These are phyloP conservation scores for Piscicola geometra DNA, from an alignment of 2,888 invertebrate species.

Conservation along the genomic window DNA sequence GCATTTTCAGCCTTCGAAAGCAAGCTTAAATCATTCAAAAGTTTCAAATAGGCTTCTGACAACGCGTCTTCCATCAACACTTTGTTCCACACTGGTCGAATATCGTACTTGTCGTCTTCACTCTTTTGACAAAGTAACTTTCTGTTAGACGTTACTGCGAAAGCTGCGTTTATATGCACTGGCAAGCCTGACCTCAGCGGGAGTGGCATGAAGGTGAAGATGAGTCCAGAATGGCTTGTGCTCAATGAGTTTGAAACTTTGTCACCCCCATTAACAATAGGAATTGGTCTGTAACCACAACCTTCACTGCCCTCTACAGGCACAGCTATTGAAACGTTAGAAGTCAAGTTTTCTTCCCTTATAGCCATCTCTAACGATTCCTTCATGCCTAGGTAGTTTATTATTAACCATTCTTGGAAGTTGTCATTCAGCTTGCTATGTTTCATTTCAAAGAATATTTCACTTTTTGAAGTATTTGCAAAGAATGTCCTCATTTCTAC, in stretches of 20 bases:
- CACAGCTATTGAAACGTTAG: slow-evolving; percentile 48
- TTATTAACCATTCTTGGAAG: slow-evolving; percentile 40
- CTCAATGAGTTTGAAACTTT: neutral
- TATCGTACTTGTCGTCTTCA: slow-evolving; percentile 48
- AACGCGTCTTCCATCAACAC: slow-evolving; percentile 45
- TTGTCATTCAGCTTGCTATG: neutral
- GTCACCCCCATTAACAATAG: neutral
- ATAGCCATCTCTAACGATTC: slow-evolving; percentile 42
- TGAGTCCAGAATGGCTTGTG: slow-evolving; percentile 26
- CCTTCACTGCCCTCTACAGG: slow-evolving; percentile 38
- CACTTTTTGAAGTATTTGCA: neutral
- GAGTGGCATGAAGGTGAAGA: slow-evolving; percentile 52
- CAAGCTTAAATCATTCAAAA: slow-evolving; percentile 42
- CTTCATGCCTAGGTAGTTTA: slow-evolving; percentile 39
- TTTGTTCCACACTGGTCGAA: slow-evolving; percentile 46
- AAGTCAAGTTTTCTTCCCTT: slow-evolving; percentile 44
- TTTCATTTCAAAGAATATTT: slow-evolving; percentile 15
- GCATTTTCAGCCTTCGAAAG: slow-evolving; percentile 11
- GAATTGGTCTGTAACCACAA: slow-evolving; percentile 25
- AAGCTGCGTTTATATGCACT: slow-evolving; percentile 51
- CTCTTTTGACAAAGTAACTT: slow-evolving; percentile 45
- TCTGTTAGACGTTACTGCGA: slow-evolving; percentile 49
- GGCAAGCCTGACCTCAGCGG: slow-evolving; percentile 48
- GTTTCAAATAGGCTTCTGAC: slow-evolving; percentile 41
- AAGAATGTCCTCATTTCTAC: neutral